phyloP scores from a whole-genome alignment of 2,113 vertebrate genomes.

The Antigone vipio region DNA sequence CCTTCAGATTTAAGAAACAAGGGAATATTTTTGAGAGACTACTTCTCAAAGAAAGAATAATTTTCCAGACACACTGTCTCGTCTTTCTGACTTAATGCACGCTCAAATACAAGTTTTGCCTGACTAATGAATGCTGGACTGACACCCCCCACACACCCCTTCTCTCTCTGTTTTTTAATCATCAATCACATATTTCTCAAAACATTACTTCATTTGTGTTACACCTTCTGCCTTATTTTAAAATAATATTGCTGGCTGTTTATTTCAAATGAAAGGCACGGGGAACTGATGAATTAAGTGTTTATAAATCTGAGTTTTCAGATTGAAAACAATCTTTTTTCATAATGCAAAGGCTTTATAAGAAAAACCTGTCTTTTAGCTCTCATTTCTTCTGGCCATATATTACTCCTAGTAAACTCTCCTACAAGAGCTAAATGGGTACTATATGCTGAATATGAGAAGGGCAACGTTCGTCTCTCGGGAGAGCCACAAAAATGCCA shows the following conservation, averaged over 20 bases:
- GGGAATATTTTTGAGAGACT: slow-evolving; percentile 61
- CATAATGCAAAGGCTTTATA: slow-evolving; percentile 32
- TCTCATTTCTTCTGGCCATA: not conserved
- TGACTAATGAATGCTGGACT: slow-evolving; percentile 48
- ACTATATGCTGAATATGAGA: not conserved
- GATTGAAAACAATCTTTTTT: slow-evolving; percentile 2
- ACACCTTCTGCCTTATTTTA: slow-evolving; percentile 64
- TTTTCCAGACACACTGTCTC: slow-evolving; percentile 58
- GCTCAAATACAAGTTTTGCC: slow-evolving; percentile 46
- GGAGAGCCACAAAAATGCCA: not conserved
- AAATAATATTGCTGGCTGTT: slow-evolving; percentile 57
- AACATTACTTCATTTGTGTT: slow-evolving; percentile 65
- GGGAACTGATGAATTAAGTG: slow-evolving; percentile 45
- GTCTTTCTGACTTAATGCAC: slow-evolving; percentile 45
- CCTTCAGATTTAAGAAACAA: slow-evolving; percentile 52
- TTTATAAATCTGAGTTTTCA: slow-evolving; percentile 55
- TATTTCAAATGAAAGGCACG: slow-evolving; percentile 43
- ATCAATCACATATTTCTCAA: slow-evolving; percentile 67
- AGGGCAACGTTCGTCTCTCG: not conserved
- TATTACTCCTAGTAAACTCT: slow-evolving; percentile 5
- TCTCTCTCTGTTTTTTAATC: slow-evolving; percentile 62
- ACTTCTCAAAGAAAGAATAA: slow-evolving; percentile 39
- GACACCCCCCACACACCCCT: not conserved
- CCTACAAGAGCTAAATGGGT: not conserved
- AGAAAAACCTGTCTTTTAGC: slow-evolving; percentile 21